These are phyloP conservation scores for Irena cyanogastra DNA, from an alignment of 2,113 vertebrate genomes.

Conservation along the genomic window DNA sequence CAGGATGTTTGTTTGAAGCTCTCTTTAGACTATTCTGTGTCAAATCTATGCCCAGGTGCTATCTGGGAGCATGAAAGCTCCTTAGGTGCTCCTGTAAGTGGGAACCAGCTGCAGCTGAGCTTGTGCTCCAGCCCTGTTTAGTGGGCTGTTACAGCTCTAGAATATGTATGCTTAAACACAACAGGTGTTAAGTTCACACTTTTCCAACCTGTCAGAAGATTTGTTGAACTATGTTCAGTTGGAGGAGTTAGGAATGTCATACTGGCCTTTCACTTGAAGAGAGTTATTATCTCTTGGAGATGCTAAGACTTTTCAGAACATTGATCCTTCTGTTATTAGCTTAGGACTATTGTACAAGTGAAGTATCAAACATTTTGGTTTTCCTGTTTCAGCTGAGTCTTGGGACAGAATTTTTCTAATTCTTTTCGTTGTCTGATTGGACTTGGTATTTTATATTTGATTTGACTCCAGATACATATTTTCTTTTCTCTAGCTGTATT, in stretches of 20 bases:
- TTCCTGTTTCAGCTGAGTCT: not conserved
- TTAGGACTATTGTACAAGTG: not conserved
- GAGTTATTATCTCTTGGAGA: not conserved
- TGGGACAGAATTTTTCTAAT: not conserved
- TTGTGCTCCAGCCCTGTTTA: not conserved
- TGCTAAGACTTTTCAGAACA: not conserved
- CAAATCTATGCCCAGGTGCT: not conserved
- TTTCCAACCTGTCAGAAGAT: not conserved
- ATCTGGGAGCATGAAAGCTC: not conserved
- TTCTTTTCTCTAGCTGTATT: not conserved
- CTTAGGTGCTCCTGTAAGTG: not conserved
- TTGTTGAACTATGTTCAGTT: not conserved
- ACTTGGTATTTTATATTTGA: not conserved
- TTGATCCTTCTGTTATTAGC: not conserved
- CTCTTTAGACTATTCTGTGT: not conserved
- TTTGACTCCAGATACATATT: not conserved
- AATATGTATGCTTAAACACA: not conserved
- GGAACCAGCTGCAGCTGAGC: not conserved
- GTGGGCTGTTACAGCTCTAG: not conserved
- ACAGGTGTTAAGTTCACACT: not conserved
- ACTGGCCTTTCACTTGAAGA: not conserved
- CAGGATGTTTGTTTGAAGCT: not conserved
- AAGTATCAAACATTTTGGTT: not conserved
- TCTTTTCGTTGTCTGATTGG: not conserved
- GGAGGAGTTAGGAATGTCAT: not conserved